These are phyloP conservation scores for Lutjanus erythropterus DNA, from an alignment of 2,113 vertebrate genomes.

Conservation along the genomic window DNA sequence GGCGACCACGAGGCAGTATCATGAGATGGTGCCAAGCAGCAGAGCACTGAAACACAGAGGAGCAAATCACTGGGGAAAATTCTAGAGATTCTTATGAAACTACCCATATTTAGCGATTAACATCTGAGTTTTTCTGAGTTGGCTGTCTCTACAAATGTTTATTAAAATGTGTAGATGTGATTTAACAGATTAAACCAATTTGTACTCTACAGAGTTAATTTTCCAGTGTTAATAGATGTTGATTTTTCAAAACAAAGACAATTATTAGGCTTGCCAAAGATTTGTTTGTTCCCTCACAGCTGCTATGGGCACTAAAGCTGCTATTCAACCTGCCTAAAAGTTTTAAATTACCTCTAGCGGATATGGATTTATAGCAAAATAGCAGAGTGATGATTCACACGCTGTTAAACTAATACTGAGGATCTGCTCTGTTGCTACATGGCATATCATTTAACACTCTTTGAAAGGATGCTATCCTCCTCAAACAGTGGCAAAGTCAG, in stretches of 20 bases:
- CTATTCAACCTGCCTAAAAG: constrained; percentile 29
- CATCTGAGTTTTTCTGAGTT: not conserved
- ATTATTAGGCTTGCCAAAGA: constrained; percentile 22
- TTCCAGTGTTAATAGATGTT: constrained; percentile 10
- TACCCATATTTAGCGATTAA: constrained; percentile 6
- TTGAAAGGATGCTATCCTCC: constrained; percentile 3
- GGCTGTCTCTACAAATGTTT: not conserved
- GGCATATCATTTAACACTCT: not conserved
- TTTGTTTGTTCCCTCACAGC: constrained; percentile 33
- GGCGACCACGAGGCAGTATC: not conserved
- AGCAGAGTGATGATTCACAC: constrained; percentile 19
- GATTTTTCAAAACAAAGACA: constrained; percentile 35
- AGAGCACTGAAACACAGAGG: not conserved
- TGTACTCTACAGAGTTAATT: not conserved
- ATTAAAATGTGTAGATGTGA: constrained; percentile 10
- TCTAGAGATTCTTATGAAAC: not conserved
- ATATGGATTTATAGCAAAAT: constrained; percentile 28
- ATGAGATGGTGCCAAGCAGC: constrained; percentile 25
- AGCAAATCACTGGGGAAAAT: not conserved
- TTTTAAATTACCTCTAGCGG: constrained; percentile 25
- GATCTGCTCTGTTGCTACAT: not conserved
- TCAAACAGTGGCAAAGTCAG: too few species aligned
- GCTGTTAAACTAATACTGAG: constrained; percentile 5
- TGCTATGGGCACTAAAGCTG: not conserved
- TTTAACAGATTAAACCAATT: constrained; percentile 30